These are phyloP conservation scores for Hozukius guyotensis DNA, from an alignment of 2,797 vertebrate species.

Conservation along the genomic window DNA sequence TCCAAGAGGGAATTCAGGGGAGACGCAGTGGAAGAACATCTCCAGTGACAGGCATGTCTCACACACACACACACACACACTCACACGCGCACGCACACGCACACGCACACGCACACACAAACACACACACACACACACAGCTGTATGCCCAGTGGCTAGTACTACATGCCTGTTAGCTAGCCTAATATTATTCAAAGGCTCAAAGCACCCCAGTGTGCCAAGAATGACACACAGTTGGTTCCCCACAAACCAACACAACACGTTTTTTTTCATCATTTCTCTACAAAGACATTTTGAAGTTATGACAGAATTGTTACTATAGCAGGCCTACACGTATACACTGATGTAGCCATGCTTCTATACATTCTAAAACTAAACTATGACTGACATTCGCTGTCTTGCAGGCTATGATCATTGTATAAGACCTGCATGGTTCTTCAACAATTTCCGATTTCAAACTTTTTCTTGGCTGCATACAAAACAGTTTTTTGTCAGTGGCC, in stretches of 20 bases:
- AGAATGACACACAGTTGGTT: slow-evolving; percentile 31
- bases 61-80: background rate
- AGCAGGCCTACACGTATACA: background rate
- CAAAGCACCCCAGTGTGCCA: slow-evolving; percentile 30
- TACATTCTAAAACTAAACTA: background rate
- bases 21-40: slow-evolving; percentile 62
- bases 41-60: slow-evolving; percentile 49
- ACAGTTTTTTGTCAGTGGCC: background rate
- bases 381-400: background rate
- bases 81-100: background rate
- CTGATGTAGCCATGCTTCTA: background rate
- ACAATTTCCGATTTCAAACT: background rate
- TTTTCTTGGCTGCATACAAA: background rate
- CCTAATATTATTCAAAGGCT: slow-evolving; percentile 63
- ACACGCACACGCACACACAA: background rate
- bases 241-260: slow-evolving; percentile 37
- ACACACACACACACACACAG: slow-evolving; percentile 25
- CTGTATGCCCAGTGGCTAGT: slow-evolving; percentile 44
- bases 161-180: slow-evolving; percentile 59
- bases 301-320: slow-evolving; percentile 4
- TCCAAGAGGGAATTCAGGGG: slow-evolving; percentile 54
- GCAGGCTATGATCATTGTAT: background rate
- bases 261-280: slow-evolving; percentile 20
- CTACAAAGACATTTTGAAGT: slow-evolving; percentile 35
- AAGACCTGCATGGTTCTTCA: background rate